phyloP scores from a whole-genome alignment of 2,888 invertebrate genomes.

The Macrophya annulata region DNA sequence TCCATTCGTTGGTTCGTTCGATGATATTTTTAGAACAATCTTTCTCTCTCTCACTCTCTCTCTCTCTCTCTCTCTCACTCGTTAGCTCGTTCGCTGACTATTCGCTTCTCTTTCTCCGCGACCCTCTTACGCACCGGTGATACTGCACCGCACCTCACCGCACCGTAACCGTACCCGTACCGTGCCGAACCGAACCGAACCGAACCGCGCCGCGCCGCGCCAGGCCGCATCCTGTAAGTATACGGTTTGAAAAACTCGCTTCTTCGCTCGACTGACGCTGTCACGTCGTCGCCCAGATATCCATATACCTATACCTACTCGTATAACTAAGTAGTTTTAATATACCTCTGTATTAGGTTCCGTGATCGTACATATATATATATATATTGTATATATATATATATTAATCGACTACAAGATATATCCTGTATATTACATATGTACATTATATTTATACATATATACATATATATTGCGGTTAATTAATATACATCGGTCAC shows the following conservation, averaged over 20 bases:
- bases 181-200: too few relatives aligned
- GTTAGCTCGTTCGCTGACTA: background rate
- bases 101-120: slow-evolving; percentile 5
- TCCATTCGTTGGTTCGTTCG: slow-evolving; percentile 12
- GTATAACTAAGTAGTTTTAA: too few relatives aligned
- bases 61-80: background rate
- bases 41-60: background rate
- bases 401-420: too few relatives aligned
- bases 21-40: slow-evolving; percentile 24
- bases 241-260: background rate
- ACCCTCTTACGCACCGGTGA: too few relatives aligned
- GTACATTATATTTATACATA: background rate
- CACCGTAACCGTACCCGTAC: too few relatives aligned
- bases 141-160: too few relatives aligned
- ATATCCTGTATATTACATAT: background rate
- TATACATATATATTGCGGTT: background rate
- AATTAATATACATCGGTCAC: background rate
- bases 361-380: background rate
- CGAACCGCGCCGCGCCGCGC: too few relatives aligned
- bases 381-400: background rate
- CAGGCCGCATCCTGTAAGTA: too few relatives aligned
- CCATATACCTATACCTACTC: background rate
- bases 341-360: background rate
- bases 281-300: background rate
- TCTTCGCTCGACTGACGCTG: background rate